These are phyloP conservation scores for Dendrocopos noguchii DNA, from an alignment of 2,113 vertebrate species.

Conservation along the genomic window DNA sequence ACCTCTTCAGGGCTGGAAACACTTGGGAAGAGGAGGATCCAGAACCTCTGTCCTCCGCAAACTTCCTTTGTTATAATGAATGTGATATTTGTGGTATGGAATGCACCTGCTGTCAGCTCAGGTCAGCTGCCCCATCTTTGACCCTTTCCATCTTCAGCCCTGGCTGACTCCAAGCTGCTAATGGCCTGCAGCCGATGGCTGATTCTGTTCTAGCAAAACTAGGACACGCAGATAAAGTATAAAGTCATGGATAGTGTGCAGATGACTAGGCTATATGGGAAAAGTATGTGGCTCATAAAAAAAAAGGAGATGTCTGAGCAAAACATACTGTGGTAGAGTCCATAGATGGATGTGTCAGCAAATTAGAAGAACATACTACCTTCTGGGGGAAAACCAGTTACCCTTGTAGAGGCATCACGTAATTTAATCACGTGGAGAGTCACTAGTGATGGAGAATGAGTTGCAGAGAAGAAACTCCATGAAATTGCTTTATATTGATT, in stretches of 20 bases:
- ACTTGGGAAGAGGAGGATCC: too few relatives aligned
- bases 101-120: too few relatives aligned
- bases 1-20: too few relatives aligned
- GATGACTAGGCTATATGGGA: background rate
- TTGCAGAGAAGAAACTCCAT: background rate
- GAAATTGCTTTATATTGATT: background rate
- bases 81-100: too few relatives aligned
- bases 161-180: too few relatives aligned
- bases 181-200: too few relatives aligned
- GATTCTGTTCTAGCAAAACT: too few relatives aligned
- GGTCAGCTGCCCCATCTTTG: too few relatives aligned
- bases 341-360: background rate
- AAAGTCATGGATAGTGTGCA: background rate
- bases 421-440: background rate
- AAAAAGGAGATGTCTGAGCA: background rate
- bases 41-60: too few relatives aligned
- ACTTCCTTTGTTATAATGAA: too few relatives aligned
- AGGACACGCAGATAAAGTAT: background rate
- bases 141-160: too few relatives aligned
- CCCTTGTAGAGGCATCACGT: background rate
- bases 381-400: background rate
- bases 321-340: background rate
- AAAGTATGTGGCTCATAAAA: background rate
- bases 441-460: background rate
- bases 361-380: background rate